Conservation (phyloP, 2,888 invertebrate genomes). For the Empis stercorea region DNA sequence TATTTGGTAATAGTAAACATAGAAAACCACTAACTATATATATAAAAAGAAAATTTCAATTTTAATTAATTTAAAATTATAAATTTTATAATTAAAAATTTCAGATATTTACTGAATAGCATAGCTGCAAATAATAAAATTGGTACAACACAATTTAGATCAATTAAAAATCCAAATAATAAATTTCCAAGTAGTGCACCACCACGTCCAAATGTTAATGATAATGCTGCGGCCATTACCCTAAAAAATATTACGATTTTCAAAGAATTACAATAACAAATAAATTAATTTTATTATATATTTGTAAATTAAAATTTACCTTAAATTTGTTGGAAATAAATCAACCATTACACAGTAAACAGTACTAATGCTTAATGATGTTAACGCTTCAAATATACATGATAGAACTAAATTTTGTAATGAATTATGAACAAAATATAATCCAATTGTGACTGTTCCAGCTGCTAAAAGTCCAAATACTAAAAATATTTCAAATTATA, state of each 20-base stretch:
- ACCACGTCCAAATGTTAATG: conserved; percentile 63
- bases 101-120: conserved; percentile 52
- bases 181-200: conserved; percentile 65
- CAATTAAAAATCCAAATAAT: conserved; percentile 65
- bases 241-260: conserved; percentile 40
- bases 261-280: background rate
- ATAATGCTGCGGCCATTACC: conserved; percentile 71
- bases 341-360: conserved; percentile 73
- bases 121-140: conserved; percentile 60
- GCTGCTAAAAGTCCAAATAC: conserved; percentile 64
- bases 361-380: conserved; percentile 65
- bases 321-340: conserved; percentile 68
- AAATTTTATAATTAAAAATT: background rate
- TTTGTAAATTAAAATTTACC: too few species aligned
- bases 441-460: conserved; percentile 56
- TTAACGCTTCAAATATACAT: conserved; percentile 66
- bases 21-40: conserved; percentile 57
- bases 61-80: conserved; percentile 1
- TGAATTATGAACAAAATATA: conserved; percentile 62
- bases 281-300: too few species aligned
- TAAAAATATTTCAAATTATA: conserved; percentile 27
- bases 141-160: conserved; percentile 64
- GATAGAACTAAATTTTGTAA: conserved; percentile 59
- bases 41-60: conserved; percentile 4
- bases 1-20: conserved; percentile 62